Evolutionary conservation across 2,888 invertebrate genomes (phyloP).

Genomic region (Drosophila engyochracea): DNA sequence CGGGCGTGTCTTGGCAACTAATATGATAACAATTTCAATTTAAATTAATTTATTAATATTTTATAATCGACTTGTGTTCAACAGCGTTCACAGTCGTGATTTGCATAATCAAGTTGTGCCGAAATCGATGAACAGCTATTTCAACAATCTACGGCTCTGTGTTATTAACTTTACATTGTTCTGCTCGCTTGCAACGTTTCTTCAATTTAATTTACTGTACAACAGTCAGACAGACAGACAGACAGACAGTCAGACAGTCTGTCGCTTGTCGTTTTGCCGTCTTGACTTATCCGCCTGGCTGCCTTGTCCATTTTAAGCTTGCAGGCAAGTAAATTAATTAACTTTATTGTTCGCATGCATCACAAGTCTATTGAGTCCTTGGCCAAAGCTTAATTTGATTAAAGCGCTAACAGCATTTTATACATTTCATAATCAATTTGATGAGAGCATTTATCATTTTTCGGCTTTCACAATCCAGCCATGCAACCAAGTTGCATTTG

Average conservation of each 20-base stretch:
- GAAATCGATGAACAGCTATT: slow-evolving; percentile 43
- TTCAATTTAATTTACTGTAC: slow-evolving; percentile 66
- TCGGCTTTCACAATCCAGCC: slow-evolving; percentile 12
- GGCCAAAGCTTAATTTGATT: slow-evolving; percentile 64
- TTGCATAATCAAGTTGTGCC: slow-evolving; percentile 68
- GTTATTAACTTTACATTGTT: slow-evolving; percentile 67
- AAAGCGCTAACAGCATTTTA: slow-evolving; percentile 59
- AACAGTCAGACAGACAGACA: slow-evolving; percentile 8
- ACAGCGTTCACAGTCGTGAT: slow-evolving; percentile 47
- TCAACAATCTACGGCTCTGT: slow-evolving; percentile 23
- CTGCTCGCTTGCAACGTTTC: slow-evolving; percentile 33
- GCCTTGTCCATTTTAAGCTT: slow-evolving; percentile 19
- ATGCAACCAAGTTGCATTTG: background rate
- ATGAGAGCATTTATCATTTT: slow-evolving; percentile 58
- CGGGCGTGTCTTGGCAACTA: slow-evolving; percentile 5
- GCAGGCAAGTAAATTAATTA: slow-evolving; percentile 64
- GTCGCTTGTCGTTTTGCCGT: background rate
- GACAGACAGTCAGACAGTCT: background rate
- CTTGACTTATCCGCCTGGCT: slow-evolving; percentile 9
- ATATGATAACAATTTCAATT: slow-evolving; percentile 52
- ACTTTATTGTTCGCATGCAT: slow-evolving; percentile 62
- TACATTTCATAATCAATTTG: slow-evolving; percentile 55
- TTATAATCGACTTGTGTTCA: slow-evolving; percentile 69
- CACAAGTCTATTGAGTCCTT: slow-evolving; percentile 21
- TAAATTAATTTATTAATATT: slow-evolving; percentile 78